phyloP scores from a whole-genome alignment of 2,888 invertebrate species.

The Cheilosia vernalis region DNA sequence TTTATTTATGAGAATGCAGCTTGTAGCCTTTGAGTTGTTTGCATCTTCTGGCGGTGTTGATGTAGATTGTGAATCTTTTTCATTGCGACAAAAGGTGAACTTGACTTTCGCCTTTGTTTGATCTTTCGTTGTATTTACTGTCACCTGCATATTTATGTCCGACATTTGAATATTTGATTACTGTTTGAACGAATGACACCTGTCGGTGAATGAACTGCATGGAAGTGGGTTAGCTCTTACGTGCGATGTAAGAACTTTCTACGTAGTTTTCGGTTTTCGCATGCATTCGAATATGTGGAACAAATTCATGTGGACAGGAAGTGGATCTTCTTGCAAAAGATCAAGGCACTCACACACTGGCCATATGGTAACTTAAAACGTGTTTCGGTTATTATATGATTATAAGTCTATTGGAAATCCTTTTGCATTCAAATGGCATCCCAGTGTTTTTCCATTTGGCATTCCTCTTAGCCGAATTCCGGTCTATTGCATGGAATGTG shows the following conservation, averaged over 20 bases:
- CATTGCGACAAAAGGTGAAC: constrained; percentile 37
- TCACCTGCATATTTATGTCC: constrained; percentile 12
- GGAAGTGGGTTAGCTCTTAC: constrained; percentile 4
- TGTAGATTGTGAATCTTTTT: not conserved
- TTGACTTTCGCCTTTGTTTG: constrained; percentile 61
- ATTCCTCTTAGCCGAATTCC: constrained; percentile 35
- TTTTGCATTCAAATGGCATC: constrained; percentile 13
- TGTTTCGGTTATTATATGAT: constrained; percentile 34
- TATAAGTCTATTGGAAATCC: constrained; percentile 25
- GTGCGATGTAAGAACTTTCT: constrained; percentile 28
- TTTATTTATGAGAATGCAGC: not conserved
- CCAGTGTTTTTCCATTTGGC: constrained; percentile 46
- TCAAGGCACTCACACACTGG: constrained; percentile 28
- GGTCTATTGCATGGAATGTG: constrained; percentile 48
- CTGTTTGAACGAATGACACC: constrained; percentile 18
- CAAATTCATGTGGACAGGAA: constrained; percentile 17
- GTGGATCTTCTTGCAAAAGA: constrained; percentile 20
- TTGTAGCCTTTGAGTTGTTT: not conserved
- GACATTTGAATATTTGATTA: constrained; percentile 28
- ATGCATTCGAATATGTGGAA: constrained; percentile 34
- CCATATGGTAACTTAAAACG: constrained; percentile 1
- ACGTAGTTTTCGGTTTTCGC: constrained; percentile 1
- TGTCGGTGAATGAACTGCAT: constrained; percentile 9
- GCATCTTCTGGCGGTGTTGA: constrained; percentile 1
- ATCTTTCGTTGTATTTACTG: constrained; percentile 5